Evolutionary conservation across 2,113 vertebrate genomes (phyloP), one percentile per base, ranked within the genome.

Genomic region (Burhinus bistriatus): DNA sequence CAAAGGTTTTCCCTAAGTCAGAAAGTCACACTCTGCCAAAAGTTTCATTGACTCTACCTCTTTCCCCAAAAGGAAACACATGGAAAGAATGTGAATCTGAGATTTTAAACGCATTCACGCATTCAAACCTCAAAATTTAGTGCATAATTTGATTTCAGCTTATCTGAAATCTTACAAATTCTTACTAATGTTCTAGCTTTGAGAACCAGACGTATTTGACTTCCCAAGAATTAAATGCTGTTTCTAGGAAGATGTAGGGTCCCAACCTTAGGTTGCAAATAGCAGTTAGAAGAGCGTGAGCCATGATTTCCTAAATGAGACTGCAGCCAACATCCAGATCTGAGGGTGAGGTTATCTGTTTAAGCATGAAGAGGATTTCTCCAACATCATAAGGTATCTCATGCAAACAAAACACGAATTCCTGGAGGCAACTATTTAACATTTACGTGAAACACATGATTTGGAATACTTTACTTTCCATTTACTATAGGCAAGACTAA

Each of bases 311-410:
- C 86, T 91, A 30, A 88, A 92, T 0, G 0, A 86, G 69, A 94
- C 57, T 86, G 59, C 45, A 84, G 64, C 52, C 82, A 85, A 64
- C 6, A 59, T 55, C 79, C 82, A 94, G 75, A 87, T 71, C 80
- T 82, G 45, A 70, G 62, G 58, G 30, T 70, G 45, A 93, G 83
- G 72, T 73, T 95, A 83, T 19, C 88, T 89, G 65, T 70, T 96
- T 90, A 91, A 93, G 73, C 83, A 88, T 30, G 87, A 93, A 90
- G 72, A 93, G 64, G 32, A 96, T 94, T 95, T 96, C 92, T 96
- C 19, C 80, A 93, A 75, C 51, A 82, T 78, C 87, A 87, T 90
- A 95, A 96, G 47, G 82, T 16, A 81, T 42, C 69, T 93, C 91
- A 97, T 4, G 51, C 45, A 73, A 91, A 65, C 15, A 65, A 52